Evolutionary conservation across 2,888 invertebrate species (phyloP).

Genomic region (Augiades crinisus): DNA sequence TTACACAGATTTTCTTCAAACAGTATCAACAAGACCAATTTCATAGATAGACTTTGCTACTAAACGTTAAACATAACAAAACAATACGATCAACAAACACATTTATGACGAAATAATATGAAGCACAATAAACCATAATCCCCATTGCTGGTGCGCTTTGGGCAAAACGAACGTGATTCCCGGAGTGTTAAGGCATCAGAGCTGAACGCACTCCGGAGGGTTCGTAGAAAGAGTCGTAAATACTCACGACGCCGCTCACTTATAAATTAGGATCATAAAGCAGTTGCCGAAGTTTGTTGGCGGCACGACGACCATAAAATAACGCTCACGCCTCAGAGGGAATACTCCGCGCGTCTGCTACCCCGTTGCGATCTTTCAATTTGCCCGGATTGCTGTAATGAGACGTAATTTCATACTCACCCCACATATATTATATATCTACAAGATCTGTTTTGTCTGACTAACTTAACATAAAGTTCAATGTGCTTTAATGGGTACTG

Average conservation of each 20-base stretch:
- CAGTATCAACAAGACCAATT: too few relatives aligned
- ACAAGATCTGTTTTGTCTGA: too few relatives aligned
- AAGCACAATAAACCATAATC: constrained; percentile 12
- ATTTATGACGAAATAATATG: neutral
- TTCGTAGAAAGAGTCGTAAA: constrained; percentile 65
- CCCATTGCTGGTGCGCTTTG: neutral
- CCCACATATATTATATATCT: neutral
- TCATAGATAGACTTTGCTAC: too few relatives aligned
- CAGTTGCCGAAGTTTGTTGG: constrained; percentile 79
- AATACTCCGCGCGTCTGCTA: constrained; percentile 51
- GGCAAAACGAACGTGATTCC: constrained; percentile 7
- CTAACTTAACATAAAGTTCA: too few relatives aligned
- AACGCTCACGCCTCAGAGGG: constrained; percentile 64
- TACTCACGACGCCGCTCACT: constrained; percentile 73
- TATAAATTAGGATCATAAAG: constrained; percentile 82
- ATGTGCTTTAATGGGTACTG: too few relatives aligned
- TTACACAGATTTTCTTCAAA: too few relatives aligned
- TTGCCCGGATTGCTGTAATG: constrained; percentile 38
- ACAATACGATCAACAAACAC: too few relatives aligned
- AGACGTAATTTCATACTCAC: constrained; percentile 3
- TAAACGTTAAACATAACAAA: too few relatives aligned
- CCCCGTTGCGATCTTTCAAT: constrained; percentile 64
- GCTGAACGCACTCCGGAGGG: constrained; percentile 70
- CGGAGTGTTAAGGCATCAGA: constrained; percentile 30
- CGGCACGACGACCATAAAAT: constrained; percentile 77